Conservation (phyloP, 2,888 invertebrate genomes). For the Mythimna albipuncta region DNA sequence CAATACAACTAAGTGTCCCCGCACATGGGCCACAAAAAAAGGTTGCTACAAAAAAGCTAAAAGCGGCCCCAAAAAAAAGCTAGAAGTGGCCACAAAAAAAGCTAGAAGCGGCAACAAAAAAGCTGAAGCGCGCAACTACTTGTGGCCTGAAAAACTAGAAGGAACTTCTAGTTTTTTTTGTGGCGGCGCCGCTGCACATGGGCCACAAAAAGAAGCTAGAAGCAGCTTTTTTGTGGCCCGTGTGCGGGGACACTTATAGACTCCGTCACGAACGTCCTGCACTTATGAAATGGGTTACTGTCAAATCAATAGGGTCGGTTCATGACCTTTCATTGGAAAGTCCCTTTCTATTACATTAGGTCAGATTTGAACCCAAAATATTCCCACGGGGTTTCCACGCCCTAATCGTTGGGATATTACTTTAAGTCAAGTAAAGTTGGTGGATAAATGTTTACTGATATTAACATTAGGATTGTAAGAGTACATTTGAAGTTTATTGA, state of each 20-base stretch:
- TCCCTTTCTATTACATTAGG: constrained; percentile 49
- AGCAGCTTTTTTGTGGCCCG: too few relatives aligned
- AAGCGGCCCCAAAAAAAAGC: too few relatives aligned
- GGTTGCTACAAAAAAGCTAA: too few relatives aligned
- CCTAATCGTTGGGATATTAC: constrained; percentile 36
- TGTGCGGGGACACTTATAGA: neutral
- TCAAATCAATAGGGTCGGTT: constrained; percentile 44
- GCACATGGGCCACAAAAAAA: too few relatives aligned
- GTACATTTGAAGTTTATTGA: too few relatives aligned
- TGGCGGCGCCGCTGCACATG: too few relatives aligned
- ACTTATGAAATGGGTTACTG: constrained; percentile 30
- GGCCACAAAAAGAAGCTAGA: too few relatives aligned
- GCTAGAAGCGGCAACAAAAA: too few relatives aligned
- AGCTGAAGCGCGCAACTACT: too few relatives aligned
- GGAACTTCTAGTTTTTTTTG: too few relatives aligned
- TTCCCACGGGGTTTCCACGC: constrained; percentile 44
- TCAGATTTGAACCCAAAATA: constrained; percentile 45
- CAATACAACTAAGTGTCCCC: neutral
- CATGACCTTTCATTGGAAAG: constrained; percentile 37
- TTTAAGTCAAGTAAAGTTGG: constrained; percentile 23
- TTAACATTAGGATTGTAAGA: neutral
- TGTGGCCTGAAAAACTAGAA: too few relatives aligned
- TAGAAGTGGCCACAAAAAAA: too few relatives aligned
- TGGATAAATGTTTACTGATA: constrained; percentile 2
- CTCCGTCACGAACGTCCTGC: neutral